Base-by-base conservation (phyloP, 2,888 invertebrate species). In the Chrysina gloriosa region DNA sequence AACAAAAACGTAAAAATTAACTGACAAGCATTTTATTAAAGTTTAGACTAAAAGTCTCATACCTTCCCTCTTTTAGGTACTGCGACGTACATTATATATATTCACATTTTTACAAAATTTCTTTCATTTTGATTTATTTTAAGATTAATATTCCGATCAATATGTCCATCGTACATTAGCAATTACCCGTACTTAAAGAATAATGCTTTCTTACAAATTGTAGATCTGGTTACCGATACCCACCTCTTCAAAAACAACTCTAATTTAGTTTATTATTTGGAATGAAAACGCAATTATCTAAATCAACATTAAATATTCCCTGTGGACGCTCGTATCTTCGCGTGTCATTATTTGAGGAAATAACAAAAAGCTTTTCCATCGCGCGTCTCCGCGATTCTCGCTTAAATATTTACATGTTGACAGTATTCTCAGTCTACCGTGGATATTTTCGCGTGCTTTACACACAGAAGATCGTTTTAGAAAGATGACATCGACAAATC, bases 401-500 rank as follows among this genome's bases (percentile, higher is more conserved):
- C 45, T 71, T 73, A 71, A 73, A 71, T 74, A 72, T 74, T 75
- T 56, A 75, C 23, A 64, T 75, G 74, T 75, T 74, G 72, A 75
- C 75, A 65, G 16, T 36, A 39, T 7, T 14, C 16, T 39, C 9
- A 14, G 14, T 39, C 39, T 50, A 36, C 19, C 21, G 19, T 27
- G 23, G 21, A 19, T n/a, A n/a, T n/a, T n/a, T n/a, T n/a, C n/a
- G n/a, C n/a, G n/a, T n/a, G n/a, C n/a, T n/a, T n/a, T n/a, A 36
- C 45, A 65, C 14, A 23, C 5, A 19, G 1, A 34, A 9, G 14
- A 4, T 63, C 27, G 5, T 45, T 19, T 27, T 14, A 29, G n/a
- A n/a, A 25, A 31, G 0, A 50, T 31, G 31, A 56, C 67, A 34
- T 63, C 52, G 39, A 45, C 36, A 3, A 52, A 52, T 14, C 16